phyloP scores from a whole-genome alignment of 2,797 vertebrate genomes.

The Lateolabrax maculatus region DNA sequence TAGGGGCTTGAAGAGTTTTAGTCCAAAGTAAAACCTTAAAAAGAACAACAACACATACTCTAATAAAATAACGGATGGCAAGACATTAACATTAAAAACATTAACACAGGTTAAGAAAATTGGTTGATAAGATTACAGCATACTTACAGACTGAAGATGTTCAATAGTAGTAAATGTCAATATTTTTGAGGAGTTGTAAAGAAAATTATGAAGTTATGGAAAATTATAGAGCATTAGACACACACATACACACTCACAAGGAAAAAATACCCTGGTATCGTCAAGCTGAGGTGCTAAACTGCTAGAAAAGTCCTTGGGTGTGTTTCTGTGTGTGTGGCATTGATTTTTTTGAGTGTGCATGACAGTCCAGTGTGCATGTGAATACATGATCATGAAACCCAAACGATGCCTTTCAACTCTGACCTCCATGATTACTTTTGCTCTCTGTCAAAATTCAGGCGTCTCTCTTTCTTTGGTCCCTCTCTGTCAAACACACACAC shows the following conservation, averaged over 20 bases:
- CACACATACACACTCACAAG: not conserved
- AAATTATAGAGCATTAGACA: too few species aligned
- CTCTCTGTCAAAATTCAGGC: constrained; percentile 36
- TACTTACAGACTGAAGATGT: not conserved
- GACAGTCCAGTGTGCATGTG: too few species aligned
- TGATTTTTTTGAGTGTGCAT: constrained; percentile 4
- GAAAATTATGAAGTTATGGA: not conserved
- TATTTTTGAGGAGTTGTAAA: not conserved
- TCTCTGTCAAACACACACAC: not conserved
- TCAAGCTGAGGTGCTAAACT: not conserved
- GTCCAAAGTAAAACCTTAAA: constrained; percentile 7
- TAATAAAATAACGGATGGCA: constrained; percentile 15
- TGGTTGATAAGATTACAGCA: constrained; percentile 12
- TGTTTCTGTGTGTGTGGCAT: not conserved
- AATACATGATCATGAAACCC: constrained; percentile 30
- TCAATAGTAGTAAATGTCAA: not conserved
- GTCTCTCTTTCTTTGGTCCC: not conserved
- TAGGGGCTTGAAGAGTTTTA: not conserved
- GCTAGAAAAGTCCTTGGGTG: not conserved
- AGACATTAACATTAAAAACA: constrained; percentile 8
- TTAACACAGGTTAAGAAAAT: not conserved
- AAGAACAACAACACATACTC: not conserved
- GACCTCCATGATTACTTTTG: constrained; percentile 32
- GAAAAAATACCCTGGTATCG: not conserved
- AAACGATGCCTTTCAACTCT: constrained; percentile 37